Evolutionary conservation across 2,797 vertebrate species (phyloP), one percentile per base, ranked within the genome.

Genomic region (Galagoides demidoff): DNA sequence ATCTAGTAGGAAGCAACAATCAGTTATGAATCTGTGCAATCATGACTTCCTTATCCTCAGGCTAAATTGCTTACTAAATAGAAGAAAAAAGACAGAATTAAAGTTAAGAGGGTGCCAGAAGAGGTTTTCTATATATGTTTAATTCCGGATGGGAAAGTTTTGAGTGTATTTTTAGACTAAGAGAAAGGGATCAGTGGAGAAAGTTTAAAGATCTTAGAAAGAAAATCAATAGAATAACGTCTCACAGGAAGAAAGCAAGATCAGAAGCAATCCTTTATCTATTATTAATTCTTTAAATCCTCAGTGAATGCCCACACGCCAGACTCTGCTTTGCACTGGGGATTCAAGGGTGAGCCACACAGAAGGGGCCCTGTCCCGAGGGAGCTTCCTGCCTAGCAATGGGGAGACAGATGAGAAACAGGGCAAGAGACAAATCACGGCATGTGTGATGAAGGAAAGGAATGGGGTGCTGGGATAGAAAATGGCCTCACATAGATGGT

Each of bases 191-290:
- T 87, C 49, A 64, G 22, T 27, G 43, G 23, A 89, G 37, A 92
- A 96, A 83, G 71, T 78, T 31, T 68, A 9, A 90, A 73, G n/a
- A 70, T 64, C 17, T 63, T 31, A 85, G 27, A 89, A 90, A 90
- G 63, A 52, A 89, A 89, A 92, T 29, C 55, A 52, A n/a, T 45
- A 57, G 49, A 77, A 79, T 10, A 87, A 74, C 7, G 8, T 13
- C 59, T 19, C 84, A 84, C 39, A 89, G 61, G 43, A 94, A 89
- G 59, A 95, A 90, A 59, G 37, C 9, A 1, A 45, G 34, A 86
- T 77, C 57, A 90, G 76, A 95, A 87, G 19, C 70, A 49, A 70
- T 23, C 84, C n/a, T 37, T 92, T 87, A 66, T 52, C 59, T 74
- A 57, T 90, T 79, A 55, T 78, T 78, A 68, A 59, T 43, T 22